Percentiles rank a stretch among this genome's conserved stretches.
Evolutionary conservation across 2,113 vertebrate genomes (phyloP).

Genomic region (Bolborhynchus lineola): DNA sequence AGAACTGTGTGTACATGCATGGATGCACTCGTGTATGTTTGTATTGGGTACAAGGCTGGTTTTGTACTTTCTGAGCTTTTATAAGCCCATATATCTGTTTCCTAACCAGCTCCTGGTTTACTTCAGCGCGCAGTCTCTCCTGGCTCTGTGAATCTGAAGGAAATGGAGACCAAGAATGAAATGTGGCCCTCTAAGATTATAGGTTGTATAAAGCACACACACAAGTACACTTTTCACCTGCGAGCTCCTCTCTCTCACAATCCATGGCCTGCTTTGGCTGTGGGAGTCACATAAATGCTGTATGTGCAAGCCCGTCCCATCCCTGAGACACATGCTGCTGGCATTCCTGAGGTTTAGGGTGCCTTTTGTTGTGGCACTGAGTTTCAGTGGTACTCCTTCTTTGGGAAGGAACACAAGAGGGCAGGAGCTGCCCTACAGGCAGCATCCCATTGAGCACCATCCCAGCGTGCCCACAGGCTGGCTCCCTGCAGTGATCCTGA

Average conservation of each 20-base stretch:
- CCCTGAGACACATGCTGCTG: accelerated
- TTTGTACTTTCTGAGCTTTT: neutral
- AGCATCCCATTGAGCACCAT: neutral
- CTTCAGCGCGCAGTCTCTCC: neutral
- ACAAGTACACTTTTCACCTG: neutral
- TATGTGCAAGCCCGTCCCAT: neutral
- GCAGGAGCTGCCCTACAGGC: neutral
- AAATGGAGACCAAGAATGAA: neutral
- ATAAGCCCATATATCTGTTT: neutral
- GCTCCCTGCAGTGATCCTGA: neutral
- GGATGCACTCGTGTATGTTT: neutral
- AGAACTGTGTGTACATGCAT: neutral
- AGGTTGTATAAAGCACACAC: neutral
- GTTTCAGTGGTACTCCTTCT: neutral
- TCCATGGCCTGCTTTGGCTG: neutral
- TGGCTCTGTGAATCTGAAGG: neutral
- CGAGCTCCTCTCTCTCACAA: neutral
- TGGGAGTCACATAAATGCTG: neutral
- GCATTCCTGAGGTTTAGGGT: neutral
- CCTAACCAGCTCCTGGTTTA: neutral
- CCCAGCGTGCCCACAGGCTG: neutral
- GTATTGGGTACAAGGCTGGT: neutral
- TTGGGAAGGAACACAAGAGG: neutral
- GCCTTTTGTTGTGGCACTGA: neutral
- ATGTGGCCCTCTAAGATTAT: neutral